These are phyloP conservation scores for Drosophila mojavensis DNA, from an alignment of 1,140 invertebrate genomes.

Conservation along the genomic window DNA sequence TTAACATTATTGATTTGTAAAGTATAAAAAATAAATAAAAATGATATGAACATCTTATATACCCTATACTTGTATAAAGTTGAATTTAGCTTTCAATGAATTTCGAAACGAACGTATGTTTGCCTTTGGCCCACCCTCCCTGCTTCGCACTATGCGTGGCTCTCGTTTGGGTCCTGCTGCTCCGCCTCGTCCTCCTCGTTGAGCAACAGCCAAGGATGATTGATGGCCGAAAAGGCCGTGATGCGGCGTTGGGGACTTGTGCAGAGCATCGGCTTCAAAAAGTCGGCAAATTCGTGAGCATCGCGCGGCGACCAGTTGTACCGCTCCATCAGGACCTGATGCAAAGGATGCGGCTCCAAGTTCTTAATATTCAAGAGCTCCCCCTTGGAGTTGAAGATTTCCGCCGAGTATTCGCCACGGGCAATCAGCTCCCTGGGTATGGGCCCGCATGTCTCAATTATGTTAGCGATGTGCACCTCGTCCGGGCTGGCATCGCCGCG, in stretches of 20 bases:
- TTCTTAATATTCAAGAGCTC: constrained; percentile 94
- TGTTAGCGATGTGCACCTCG: constrained; percentile 99
- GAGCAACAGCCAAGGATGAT: constrained; percentile 87
- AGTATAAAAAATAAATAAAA: too few relatives aligned
- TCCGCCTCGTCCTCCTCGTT: neutral
- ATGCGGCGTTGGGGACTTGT: constrained; percentile 94
- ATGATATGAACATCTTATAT: neutral
- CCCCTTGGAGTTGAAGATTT: constrained; percentile 96
- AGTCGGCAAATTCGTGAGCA: constrained; percentile 94
- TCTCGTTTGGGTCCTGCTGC: neutral
- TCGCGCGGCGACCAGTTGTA: constrained; percentile 94
- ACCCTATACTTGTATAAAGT: neutral
- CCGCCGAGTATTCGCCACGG: constrained; percentile 93
- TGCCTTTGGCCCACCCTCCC: too few relatives aligned
- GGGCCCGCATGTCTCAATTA: constrained; percentile 97
- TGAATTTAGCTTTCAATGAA: too few relatives aligned
- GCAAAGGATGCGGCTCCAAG: constrained; percentile 94
- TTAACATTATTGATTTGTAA: too few relatives aligned
- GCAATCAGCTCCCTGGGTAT: constrained; percentile 95
- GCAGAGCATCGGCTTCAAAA: constrained; percentile 96
- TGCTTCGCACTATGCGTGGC: too few relatives aligned
- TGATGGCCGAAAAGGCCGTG: constrained; percentile 95
- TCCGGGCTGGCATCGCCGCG: constrained; percentile 91
- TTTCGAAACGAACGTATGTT: too few relatives aligned
- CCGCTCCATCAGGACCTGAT: constrained; percentile 94